Evolutionary conservation across 2,797 vertebrate genomes (phyloP), one percentile per base, ranked within the genome.

Genomic region (Cyclura pinguis): DNA sequence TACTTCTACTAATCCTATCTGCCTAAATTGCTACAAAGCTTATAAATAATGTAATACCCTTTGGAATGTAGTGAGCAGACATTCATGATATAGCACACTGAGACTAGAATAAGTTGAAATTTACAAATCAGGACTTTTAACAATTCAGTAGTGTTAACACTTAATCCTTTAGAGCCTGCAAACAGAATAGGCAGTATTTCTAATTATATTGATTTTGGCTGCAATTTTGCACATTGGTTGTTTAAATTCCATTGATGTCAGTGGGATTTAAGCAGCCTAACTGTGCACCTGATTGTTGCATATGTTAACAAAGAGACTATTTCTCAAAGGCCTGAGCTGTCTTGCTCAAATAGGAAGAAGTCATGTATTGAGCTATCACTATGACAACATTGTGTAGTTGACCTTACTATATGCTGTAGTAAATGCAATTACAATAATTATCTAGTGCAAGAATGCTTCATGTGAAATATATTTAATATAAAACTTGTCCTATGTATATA

Each of bases 11-110:
- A 77, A 91, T 92, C 72, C 83, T 24, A 78, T 85, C 90, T 89
- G 0, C 27, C 18, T 64, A 52, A 88, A 4, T 50, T 6, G 1
- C 22, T 88, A 6, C 38, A 29, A 94, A 78, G 9, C 91, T 0
- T 86, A 80, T 59, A 72, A 91, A 90, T 73, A 76, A 91, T 80
- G 89, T 29, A 91, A 92, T 50, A 47, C n/a, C 76, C 13, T 80
- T 92, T 69, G 32, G 78, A 93, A 85, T 94, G 12, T 2, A 84
- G 74, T 89, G 67, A 88, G n/a, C 52, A 90, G 35, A 85, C 5
- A 80, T 85, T 92, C 77, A 47, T 92, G 47, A 91, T 85, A 88
- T 92, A 93, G 72, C 72, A 88, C 76, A 94, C 89, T 88, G 67
- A 89, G 72, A 88, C 12, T 52, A 89, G 90, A 90, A 81, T 92